A percentile compares a stretch with the other conserved stretches of the same genome.
These are phyloP conservation scores for Leptoclinus maculatus DNA, from an alignment of 2,797 vertebrate genomes.

Conservation along the genomic window DNA sequence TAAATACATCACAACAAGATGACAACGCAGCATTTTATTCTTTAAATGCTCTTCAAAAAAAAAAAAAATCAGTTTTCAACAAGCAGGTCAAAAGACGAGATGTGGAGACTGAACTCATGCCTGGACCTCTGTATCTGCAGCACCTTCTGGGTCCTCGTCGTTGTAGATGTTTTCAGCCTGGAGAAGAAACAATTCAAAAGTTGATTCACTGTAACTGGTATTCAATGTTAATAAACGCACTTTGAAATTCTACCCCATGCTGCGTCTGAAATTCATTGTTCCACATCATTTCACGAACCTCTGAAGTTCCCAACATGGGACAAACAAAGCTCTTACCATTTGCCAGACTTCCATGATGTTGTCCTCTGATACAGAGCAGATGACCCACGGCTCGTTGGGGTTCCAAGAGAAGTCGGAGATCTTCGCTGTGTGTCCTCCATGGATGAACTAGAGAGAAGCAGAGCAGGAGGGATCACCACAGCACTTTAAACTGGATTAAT, in stretches of 20 bases:
- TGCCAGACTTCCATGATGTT: slow-evolving; percentile 99
- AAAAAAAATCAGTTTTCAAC: slow-evolving; percentile 46
- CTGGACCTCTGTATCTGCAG: slow-evolving; percentile 94
- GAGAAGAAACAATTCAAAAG: neutral
- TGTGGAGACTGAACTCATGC: slow-evolving; percentile 78
- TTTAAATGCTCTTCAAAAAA: slow-evolving; percentile 49
- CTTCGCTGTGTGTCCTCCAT: slow-evolving; percentile 96
- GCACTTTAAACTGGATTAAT: neutral
- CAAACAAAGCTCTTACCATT: slow-evolving; percentile 81
- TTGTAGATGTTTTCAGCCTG: slow-evolving; percentile 99
- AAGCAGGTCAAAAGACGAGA: slow-evolving; percentile 56
- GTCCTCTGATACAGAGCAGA: slow-evolving; percentile 96
- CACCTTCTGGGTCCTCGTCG: slow-evolving; percentile 96
- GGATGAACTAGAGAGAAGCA: slow-evolving; percentile 89
- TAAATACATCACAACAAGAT: slow-evolving; percentile 62
- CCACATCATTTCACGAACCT: neutral
- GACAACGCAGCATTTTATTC: slow-evolving; percentile 48
- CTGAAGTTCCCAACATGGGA: too few relatives aligned
- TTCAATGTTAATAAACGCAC: slow-evolving; percentile 34
- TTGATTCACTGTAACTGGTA: neutral
- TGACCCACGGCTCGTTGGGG: slow-evolving; percentile 96
- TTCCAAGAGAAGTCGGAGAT: slow-evolving; percentile 98
- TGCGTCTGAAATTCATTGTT: neutral
- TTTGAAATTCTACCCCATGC: neutral
- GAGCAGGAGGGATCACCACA: neutral